Percentiles rank a stretch among this genome's conserved stretches.
Conservation (phyloP, 2,797 vertebrate species). For the Periparus ater region DNA sequence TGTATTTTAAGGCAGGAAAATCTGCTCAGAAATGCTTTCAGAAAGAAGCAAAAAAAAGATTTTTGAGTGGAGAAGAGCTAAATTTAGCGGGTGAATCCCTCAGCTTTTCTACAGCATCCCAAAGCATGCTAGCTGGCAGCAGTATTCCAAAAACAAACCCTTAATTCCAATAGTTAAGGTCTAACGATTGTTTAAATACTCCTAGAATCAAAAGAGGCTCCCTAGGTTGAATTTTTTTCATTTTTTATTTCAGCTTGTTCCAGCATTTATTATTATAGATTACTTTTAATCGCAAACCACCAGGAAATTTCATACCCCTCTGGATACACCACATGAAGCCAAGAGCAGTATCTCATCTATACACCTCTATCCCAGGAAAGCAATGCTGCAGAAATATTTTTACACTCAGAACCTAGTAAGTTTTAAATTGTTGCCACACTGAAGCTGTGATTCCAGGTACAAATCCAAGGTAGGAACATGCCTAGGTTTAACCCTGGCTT, state of each 20-base stretch:
- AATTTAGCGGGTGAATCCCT: constrained; percentile 32
- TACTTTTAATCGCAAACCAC: background rate
- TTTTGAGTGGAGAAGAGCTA: background rate
- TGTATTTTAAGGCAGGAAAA: background rate
- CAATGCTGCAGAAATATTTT: background rate
- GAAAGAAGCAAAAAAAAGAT: background rate
- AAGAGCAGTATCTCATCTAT: background rate
- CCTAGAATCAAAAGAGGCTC: background rate
- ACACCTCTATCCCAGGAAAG: background rate
- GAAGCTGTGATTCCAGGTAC: background rate
- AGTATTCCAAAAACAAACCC: background rate
- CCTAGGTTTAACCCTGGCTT: background rate
- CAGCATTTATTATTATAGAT: background rate
- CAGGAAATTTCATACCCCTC: background rate
- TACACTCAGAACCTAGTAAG: background rate
- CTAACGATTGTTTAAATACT: background rate
- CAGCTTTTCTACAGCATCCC: background rate
- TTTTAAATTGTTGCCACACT: background rate
- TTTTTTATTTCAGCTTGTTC: background rate
- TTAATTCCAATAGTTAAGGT: constrained; percentile 1
- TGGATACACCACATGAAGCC: background rate
- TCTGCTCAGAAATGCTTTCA: background rate
- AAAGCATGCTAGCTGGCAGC: background rate
- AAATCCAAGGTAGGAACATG: background rate
- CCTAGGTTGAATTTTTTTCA: background rate